Evolutionary conservation across 2,797 vertebrate species (phyloP).

Genomic region (Brachymystax lenok): DNA sequence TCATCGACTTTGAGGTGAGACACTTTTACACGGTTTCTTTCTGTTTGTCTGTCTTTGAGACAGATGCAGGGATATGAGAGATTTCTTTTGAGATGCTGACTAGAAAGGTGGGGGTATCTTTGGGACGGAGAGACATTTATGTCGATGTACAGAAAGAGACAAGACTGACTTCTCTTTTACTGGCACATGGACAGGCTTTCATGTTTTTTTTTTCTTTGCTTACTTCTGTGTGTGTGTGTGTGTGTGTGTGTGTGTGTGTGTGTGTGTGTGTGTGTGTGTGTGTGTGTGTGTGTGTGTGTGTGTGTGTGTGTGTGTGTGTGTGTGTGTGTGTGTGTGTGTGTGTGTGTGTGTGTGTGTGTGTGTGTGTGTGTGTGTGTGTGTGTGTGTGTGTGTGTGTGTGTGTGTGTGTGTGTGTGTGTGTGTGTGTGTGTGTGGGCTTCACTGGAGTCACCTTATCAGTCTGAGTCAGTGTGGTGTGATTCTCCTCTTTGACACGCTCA

Average conservation of each 20-base stretch:
- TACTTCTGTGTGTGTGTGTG: constrained; percentile 47
- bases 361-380: no score
- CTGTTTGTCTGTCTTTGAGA: neutral
- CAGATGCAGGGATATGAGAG: neutral
- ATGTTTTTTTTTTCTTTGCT: neutral
- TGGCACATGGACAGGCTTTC: constrained; percentile 24
- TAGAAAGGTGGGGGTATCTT: neutral
- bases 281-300: no score
- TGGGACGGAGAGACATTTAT: neutral
- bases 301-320: no score
- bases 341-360: no score
- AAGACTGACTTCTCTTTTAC: neutral
- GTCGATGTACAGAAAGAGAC: neutral
- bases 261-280: no score
- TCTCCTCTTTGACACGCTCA: constrained; percentile 28
- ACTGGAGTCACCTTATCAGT: constrained; percentile 48
- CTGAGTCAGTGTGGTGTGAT: constrained; percentile 39
- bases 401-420: no score
- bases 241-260: no score
- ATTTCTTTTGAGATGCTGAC: neutral
- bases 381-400: no score
- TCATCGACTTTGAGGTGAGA: constrained; percentile 97
- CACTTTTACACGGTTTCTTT: neutral
- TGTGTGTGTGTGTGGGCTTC: neutral
- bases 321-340: no score